Evolutionary conservation across 2,797 vertebrate genomes (phyloP), one percentile per base, ranked within the genome.

Genomic region (Poecile montanus): DNA sequence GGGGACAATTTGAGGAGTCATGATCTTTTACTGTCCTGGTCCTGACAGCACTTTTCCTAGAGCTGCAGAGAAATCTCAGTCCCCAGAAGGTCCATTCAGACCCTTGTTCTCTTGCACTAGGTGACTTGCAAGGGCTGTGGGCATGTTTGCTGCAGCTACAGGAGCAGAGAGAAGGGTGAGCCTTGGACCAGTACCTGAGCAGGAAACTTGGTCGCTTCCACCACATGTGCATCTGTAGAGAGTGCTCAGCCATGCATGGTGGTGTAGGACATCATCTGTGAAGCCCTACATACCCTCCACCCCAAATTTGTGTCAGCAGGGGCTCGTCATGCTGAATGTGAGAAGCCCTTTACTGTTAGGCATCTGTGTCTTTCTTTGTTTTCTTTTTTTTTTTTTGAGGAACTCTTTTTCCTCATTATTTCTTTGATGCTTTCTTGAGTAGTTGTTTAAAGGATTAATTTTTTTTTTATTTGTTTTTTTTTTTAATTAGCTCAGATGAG

Each of bases 111-210:
- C 30, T 29, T 58, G 47, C 10, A 29, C 5, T 22, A 27, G 16
- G 10, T 60, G 25, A n/a, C 51, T 61, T 48, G n/a, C 16, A 61
- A 58, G 65, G 62, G 26, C 16, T 72, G 25, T 17, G 27, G 17
- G 21, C 0, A 0, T 68, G 45, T 57, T 78, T 0, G 2, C 38
- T 84, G 66, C 23, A 50, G n/a, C 30, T 30, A 5, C n/a, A 63
- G 70, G 50, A 75, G 42, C 66, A 42, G 29, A 1, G 0, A 23
- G 45, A 54, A 54, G 48, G 18, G 8, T 58, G 47, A 75, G 25
- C 47, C 4, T 3, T 17, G 20, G 14, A 42, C 18, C 26, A 70
- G 20, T 72, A 50, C 32, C 48, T 16, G 27, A 42, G 51, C 11
- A 44, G 74, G 8, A 29, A 8, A 8, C 19, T 70, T 0, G 2